A percentile compares a stretch with the other conserved stretches of the same genome.
Conservation (phyloP, 2,113 vertebrate genomes). For the Colinus virginianus region DNA sequence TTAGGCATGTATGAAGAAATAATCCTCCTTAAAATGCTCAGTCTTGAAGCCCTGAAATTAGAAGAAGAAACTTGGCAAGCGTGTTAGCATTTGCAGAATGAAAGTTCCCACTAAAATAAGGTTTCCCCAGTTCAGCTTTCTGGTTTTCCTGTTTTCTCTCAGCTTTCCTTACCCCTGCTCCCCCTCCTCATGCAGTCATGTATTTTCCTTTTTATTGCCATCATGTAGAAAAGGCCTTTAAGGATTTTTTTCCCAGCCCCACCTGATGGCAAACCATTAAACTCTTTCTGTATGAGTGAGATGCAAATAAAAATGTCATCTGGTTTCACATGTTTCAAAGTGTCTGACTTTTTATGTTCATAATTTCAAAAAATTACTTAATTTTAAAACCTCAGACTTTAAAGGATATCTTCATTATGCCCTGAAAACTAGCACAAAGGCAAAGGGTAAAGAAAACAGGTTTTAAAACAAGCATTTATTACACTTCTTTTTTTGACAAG, state of each 20-base stretch:
- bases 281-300: background rate
- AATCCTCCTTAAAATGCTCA: background rate
- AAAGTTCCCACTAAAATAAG: constrained; percentile 14
- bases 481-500: background rate
- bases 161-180: background rate
- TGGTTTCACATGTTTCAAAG: constrained; percentile 30
- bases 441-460: constrained; percentile 18
- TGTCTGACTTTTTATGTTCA: background rate
- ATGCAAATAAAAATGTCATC: constrained; percentile 56
- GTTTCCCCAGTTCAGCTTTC: background rate
- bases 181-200: background rate
- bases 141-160: background rate
- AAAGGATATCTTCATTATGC: constrained; percentile 29
- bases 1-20: background rate
- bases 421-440: constrained; percentile 14
- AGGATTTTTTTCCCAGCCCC: constrained; percentile 16
- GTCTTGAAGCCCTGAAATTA: background rate
- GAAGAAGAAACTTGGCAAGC: constrained; percentile 2
- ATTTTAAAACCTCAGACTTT: constrained; percentile 57
- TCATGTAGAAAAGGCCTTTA: background rate
- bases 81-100: background rate
- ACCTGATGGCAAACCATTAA: constrained; percentile 32
- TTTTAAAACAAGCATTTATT: background rate
- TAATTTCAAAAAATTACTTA: background rate
- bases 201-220: background rate